phyloP scores from a whole-genome alignment of 1,140 invertebrate genomes.

The Pseudomyrmex cubaensis region DNA sequence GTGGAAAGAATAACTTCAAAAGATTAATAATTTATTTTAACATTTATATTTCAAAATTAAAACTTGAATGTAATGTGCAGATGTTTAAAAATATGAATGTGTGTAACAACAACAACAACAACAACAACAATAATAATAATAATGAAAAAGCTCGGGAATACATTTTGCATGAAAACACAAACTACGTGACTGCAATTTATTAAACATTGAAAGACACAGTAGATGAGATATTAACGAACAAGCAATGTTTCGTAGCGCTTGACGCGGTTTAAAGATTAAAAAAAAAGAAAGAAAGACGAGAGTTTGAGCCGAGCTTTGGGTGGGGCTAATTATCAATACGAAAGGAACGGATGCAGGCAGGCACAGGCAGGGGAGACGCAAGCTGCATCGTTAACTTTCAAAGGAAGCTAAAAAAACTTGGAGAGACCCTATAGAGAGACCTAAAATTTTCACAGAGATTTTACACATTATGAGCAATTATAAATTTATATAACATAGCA shows the following conservation, averaged over 20 bases:
- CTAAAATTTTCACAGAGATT: background rate
- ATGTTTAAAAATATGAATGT: background rate
- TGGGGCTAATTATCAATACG: constrained; percentile 66
- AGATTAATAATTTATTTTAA: background rate
- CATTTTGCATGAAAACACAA: background rate
- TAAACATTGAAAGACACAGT: constrained; percentile 5
- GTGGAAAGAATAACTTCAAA: background rate
- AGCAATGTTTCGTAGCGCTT: constrained; percentile 44
- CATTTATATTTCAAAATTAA: background rate
- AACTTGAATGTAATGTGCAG: background rate
- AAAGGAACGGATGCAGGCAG: constrained; percentile 5
- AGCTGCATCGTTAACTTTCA: constrained; percentile 59
- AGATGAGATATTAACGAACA: constrained; percentile 29
- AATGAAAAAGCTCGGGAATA: background rate
- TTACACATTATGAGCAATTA: background rate
- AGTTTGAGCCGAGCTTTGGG: constrained; percentile 38
- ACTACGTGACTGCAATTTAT: constrained; percentile 1
- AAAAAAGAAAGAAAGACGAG: constrained; percentile 21
- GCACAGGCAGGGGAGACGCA: constrained; percentile 17
- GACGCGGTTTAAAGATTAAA: constrained; percentile 42
- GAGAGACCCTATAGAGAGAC: constrained; percentile 1
- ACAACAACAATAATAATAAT: too few relatives aligned
- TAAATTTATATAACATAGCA: background rate
- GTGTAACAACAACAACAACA: too few relatives aligned
- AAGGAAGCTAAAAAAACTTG: constrained; percentile 57